Base-by-base conservation (phyloP, 2,888 invertebrate species). In the Meloe dianella region DNA sequence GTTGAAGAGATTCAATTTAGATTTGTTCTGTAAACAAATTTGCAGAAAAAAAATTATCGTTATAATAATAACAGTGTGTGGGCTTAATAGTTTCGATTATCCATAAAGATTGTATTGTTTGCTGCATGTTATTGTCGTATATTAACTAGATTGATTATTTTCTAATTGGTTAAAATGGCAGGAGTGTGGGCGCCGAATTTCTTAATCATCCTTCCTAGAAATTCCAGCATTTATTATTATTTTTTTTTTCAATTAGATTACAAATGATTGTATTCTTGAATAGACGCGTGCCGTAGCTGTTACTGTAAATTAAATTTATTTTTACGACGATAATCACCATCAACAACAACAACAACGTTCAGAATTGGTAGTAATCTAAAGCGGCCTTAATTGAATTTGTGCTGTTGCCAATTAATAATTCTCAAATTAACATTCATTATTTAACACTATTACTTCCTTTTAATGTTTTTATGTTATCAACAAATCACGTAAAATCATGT, bases 1-100 rank as follows among this genome's bases (percentile, higher is more conserved):
- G 54, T 54, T 24, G 20, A 24, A 24, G 54, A 54, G 54, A 54
- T 54, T 54, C 54, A 54, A 54, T 54, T 54, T 54, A 54, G 54
- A 22, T 54, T 54, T 4, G 24, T 54, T 54, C 12, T 54, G 47
- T 54, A 54, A 54, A 54, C 54, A 54, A 54, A 54, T 54, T 24
- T 14, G 22, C 22, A 24, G 4, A 24, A 54, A 47, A 47, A 47
- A n/a, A 27, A 9, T 47, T 22, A 4, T 41, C n/a, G n/a, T n/a
- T 22, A 20, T 24, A 47, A 47, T 20, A 20, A 47, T 10, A 47
- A 47, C 47, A 0, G 20, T 17, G 17, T 47, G 47, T 54, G 54
- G 54, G 54, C 5, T 54, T 54, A 54, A 54, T 54, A 3, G 54
- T 22, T 24, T 54, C 24, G 54, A 54, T 54, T 54, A 54, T 54